Evolutionary conservation across 2,888 invertebrate species (phyloP).

Genomic region (Hydraecia micacea): DNA sequence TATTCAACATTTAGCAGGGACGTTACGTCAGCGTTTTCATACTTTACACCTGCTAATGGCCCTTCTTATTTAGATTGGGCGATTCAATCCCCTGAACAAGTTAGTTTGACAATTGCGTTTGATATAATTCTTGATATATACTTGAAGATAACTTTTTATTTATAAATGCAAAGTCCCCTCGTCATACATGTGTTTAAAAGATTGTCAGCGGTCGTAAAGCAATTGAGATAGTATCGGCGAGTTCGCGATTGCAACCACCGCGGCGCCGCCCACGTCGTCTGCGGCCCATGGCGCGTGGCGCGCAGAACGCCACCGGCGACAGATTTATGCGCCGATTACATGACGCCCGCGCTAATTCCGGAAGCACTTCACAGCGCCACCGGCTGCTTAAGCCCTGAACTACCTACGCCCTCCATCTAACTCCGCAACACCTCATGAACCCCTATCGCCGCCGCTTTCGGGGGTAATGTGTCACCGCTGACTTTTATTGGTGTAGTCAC

Average conservation of each 20-base stretch:
- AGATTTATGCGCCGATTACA: constrained; percentile 85
- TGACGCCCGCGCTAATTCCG: constrained; percentile 80
- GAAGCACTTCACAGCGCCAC: constrained; percentile 76
- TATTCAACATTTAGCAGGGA: constrained; percentile 62
- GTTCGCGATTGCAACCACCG: constrained; percentile 64
- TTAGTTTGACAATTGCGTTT: constrained; percentile 14
- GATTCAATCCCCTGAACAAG: constrained; percentile 37
- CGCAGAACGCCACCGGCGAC: constrained; percentile 72
- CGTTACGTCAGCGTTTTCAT: constrained; percentile 67
- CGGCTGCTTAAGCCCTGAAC: constrained; percentile 68
- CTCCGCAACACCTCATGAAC: constrained; percentile 62
- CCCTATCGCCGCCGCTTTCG: constrained; percentile 40
- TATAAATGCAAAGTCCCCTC: constrained; percentile 11
- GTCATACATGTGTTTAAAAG: constrained; percentile 33
- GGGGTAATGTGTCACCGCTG: constrained; percentile 52
- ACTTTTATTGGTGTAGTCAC: constrained; percentile 62
- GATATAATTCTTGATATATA: constrained; percentile 15
- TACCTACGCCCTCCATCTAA: constrained; percentile 53
- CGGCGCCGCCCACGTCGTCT: constrained; percentile 69
- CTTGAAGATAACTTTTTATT: constrained; percentile 21
- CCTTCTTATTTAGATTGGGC: constrained; percentile 38
- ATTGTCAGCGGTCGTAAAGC: constrained; percentile 62
- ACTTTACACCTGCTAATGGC: constrained; percentile 61
- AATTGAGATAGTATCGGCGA: constrained; percentile 71
- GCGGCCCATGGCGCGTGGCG: constrained; percentile 62